Evolutionary conservation across 2,113 vertebrate genomes (phyloP).

Genomic region (Lophotis ruficrista): DNA sequence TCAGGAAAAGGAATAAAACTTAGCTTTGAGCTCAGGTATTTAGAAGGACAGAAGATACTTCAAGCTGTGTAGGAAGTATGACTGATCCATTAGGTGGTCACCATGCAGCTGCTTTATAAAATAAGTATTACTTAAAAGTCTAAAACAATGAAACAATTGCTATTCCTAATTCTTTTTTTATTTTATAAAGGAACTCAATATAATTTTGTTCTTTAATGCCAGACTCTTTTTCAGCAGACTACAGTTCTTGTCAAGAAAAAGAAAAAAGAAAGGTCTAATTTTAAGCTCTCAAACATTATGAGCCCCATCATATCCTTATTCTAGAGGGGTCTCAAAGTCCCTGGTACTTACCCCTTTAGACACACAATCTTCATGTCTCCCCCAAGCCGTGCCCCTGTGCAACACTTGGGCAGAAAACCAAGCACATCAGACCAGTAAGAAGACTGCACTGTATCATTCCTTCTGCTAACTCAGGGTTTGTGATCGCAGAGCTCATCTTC

Average conservation of each 20-base stretch:
- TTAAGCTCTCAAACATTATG: background rate
- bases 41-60: background rate
- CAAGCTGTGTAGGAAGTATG: background rate
- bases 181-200: background rate
- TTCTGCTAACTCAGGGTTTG: background rate
- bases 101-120: background rate
- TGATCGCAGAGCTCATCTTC: background rate
- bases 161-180: background rate
- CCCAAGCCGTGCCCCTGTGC: accelerated
- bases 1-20: background rate
- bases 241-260: background rate
- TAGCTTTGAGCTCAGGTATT: background rate
- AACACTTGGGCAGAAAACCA: background rate
- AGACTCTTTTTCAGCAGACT: background rate
- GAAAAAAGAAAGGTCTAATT: background rate
- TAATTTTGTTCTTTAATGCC: background rate
- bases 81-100: background rate
- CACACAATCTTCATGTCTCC: background rate
- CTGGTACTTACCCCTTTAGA: background rate
- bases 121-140: background rate
- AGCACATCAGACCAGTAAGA: background rate
- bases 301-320: background rate
- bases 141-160: background rate
- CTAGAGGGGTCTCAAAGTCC: background rate
- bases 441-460: background rate